Conservation (phyloP, 92 coral and sea anemone genomes). For the Porites lobata region DNA sequence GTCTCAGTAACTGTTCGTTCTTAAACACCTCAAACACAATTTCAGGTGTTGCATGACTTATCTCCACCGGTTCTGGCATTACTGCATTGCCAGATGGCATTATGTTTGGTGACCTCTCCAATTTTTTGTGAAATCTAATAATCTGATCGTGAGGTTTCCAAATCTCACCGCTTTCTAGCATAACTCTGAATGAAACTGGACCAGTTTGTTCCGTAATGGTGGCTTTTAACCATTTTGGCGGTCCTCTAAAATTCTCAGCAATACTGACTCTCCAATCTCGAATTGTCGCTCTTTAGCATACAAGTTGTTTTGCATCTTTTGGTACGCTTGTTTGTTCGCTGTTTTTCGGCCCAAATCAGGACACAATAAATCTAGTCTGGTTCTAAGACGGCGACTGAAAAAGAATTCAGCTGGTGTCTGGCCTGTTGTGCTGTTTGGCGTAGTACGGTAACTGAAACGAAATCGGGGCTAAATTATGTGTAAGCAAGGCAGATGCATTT, state of each 20-base stretch:
- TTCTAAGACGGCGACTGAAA: slow-evolving; percentile 35
- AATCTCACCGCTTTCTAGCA: slow-evolving; percentile 15
- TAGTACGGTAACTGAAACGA: slow-evolving; percentile 52
- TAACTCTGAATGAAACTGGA: slow-evolving; percentile 46
- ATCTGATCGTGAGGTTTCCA: slow-evolving; percentile 59
- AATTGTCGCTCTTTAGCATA: too few species aligned
- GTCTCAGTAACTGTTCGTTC: too few species aligned
- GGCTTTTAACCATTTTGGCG: too few species aligned
- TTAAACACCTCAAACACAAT: not conserved
- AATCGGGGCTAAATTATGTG: slow-evolving; percentile 17
- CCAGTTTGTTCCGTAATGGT: too few species aligned
- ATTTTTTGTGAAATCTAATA: not conserved
- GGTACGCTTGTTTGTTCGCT: not conserved
- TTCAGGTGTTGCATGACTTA: not conserved
- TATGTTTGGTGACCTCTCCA: not conserved
- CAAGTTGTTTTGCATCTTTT: too few species aligned
- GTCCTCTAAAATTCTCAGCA: too few species aligned
- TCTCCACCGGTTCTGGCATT: not conserved
- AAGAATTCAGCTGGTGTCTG: slow-evolving; percentile 37
- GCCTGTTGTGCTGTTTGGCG: slow-evolving; percentile 59
- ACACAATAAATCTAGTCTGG: slow-evolving; percentile 41
- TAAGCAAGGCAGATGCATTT: not conserved
- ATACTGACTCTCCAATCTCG: too few species aligned
- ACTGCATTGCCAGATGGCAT: not conserved
- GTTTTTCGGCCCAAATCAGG: slow-evolving; percentile 40